phyloP scores from a whole-genome alignment of 2,113 vertebrate genomes.

The Cranoglanis bouderius region DNA sequence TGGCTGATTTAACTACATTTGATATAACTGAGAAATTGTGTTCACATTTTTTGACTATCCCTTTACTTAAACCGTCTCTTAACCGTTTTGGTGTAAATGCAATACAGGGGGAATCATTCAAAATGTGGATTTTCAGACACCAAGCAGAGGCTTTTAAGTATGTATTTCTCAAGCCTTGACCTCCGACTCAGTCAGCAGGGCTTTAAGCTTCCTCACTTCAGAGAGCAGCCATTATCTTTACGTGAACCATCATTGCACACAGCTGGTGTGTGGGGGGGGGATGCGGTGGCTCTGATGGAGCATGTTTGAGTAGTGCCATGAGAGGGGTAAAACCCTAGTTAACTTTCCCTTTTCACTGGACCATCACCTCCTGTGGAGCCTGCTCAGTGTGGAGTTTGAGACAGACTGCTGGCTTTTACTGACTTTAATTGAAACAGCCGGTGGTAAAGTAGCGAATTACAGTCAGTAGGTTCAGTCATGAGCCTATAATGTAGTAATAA shows the following conservation, averaged over 20 bases:
- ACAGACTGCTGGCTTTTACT: conserved; percentile 73
- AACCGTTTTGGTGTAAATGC: background rate
- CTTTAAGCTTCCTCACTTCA: conserved; percentile 16
- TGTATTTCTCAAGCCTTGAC: background rate
- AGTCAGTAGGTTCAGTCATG: background rate
- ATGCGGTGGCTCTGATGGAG: background rate
- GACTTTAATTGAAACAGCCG: conserved; percentile 64
- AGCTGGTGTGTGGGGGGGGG: conserved; percentile 2
- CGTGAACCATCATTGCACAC: background rate
- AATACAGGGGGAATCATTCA: background rate
- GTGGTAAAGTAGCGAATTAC: conserved; percentile 56
- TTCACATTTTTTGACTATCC: background rate
- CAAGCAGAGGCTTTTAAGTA: background rate
- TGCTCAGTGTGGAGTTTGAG: conserved; percentile 66
- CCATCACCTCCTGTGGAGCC: conserved; percentile 64
- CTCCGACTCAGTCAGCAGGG: background rate
- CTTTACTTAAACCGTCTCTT: background rate
- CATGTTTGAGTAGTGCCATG: conserved; percentile 25
- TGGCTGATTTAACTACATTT: background rate
- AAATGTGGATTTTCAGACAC: background rate
- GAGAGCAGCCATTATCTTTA: conserved; percentile 26
- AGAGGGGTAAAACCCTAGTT: conserved; percentile 73
- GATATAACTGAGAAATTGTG: background rate
- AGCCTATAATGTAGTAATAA: background rate
- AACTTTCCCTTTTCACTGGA: conserved; percentile 69